Conservation (phyloP, 2,113 vertebrate genomes). For the Polypterus bichir region DNA sequence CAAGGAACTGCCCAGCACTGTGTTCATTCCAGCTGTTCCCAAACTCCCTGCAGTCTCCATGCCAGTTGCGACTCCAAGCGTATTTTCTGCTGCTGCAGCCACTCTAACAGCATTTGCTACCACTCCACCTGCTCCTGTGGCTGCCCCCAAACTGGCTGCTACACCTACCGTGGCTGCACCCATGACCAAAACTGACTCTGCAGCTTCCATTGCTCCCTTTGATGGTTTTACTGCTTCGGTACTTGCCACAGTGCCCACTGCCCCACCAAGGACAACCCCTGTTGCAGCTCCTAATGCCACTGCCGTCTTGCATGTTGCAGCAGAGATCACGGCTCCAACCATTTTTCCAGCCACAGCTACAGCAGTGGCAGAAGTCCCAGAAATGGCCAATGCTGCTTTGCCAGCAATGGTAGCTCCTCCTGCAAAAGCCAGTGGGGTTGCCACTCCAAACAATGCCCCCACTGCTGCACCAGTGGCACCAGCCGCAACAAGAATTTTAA, state of each 20-base stretch:
- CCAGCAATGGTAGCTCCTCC: slow-evolving; percentile 37
- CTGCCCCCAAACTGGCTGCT: slow-evolving; percentile 38
- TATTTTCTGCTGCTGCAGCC: slow-evolving; percentile 23
- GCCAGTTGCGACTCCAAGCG: slow-evolving; percentile 20
- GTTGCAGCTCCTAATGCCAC: slow-evolving; percentile 36
- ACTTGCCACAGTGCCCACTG: slow-evolving; percentile 33
- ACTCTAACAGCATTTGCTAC: slow-evolving; percentile 24
- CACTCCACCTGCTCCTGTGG: slow-evolving; percentile 30
- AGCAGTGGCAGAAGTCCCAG: slow-evolving; percentile 26
- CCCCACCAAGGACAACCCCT: slow-evolving; percentile 43
- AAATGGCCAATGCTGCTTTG: slow-evolving; percentile 20
- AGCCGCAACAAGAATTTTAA: slow-evolving; percentile 41
- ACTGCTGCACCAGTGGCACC: slow-evolving; percentile 42
- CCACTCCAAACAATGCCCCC: slow-evolving; percentile 40
- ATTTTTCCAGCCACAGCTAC: slow-evolving; percentile 32
- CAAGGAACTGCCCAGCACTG: no score
- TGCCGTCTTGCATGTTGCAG: slow-evolving; percentile 34
- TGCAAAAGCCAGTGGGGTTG: slow-evolving; percentile 40
- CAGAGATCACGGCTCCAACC: slow-evolving; percentile 36
- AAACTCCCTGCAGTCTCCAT: slow-evolving; percentile 6
- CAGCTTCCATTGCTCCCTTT: slow-evolving; percentile 36
- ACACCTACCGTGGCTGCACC: slow-evolving; percentile 36
- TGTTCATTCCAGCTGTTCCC: slow-evolving; percentile 8
- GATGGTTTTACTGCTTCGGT: slow-evolving; percentile 28
- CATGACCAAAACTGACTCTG: slow-evolving; percentile 35